Base-by-base conservation (phyloP, 23 tunicate species). In the Halocynthia aurantium region DNA sequence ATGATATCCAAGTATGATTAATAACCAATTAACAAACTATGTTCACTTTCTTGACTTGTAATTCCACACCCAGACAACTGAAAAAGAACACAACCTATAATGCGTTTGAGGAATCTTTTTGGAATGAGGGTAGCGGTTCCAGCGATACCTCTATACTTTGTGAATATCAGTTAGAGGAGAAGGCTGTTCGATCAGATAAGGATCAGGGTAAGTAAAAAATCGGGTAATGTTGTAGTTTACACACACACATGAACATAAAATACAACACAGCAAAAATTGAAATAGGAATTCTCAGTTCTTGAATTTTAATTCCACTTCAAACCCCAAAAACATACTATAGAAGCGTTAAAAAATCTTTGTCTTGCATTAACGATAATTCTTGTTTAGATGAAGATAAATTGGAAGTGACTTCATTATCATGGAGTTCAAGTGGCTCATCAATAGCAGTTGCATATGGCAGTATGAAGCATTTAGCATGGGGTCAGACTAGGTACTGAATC, bases 391-490 rank as follows among this genome's bases (percentile, higher is more conserved):
- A 72, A 21, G 61, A 52, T 7, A 64, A 50, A 55, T 61, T 76
- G 57, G 98, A 92, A 78, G 92, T 82, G 10, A 92, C 98, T 5
- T 66, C 79, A 67, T 57, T 92, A 50, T 92, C 88, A 9, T 92
- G 98, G 98, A 92, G 87, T 67, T 60, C 76, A 49, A 82, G 78
- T 72, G 98, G 98, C 44, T 87, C 91, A 13, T 53, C 87, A 0
- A 61, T 92, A 9, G 98, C 90, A 21, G 85, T 85, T 70, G 83
- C 92, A 10, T 92, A 86, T 86, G 98, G 98, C 6, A 83, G 87
- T 8, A 86, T 87, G 58, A 79, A 82, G 79, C 83, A 75, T 74
- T 73, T 86, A 57, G 84, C 98, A 49, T 92, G 98, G 98, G 77
- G 87, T 73, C 63, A 74, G 18, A 55, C 78, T 50, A 74, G 56